Conservation (phyloP, 2,888 invertebrate genomes). For the Caenorhabditis sp. region DNA sequence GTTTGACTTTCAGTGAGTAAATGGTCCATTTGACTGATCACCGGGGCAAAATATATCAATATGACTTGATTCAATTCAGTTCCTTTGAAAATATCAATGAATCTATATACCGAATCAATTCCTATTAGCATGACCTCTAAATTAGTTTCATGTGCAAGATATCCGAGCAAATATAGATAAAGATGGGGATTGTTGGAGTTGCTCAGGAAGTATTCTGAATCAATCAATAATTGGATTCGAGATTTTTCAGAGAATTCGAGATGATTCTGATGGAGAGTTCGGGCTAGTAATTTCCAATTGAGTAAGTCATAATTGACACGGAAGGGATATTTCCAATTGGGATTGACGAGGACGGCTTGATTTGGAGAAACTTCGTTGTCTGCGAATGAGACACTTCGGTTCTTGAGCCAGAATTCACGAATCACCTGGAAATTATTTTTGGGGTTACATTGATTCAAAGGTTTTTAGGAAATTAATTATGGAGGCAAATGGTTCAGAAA, state of each 20-base stretch:
- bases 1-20: conserved; percentile 53
- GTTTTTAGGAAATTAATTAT: too few relatives aligned
- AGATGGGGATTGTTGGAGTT: conserved; percentile 64
- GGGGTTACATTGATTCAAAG: too few relatives aligned
- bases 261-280: conserved; percentile 60
- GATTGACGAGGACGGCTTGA: conserved; percentile 66
- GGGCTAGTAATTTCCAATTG: conserved; percentile 68
- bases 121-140: conserved; percentile 66
- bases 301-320: conserved; percentile 68
- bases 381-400: conserved; percentile 63
- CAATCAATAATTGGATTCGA: conserved; percentile 66
- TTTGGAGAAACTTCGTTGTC: conserved; percentile 63
- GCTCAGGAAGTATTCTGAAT: conserved; percentile 62
- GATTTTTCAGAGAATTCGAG: conserved; percentile 61
- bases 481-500: too few relatives aligned
- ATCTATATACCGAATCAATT: conserved; percentile 62
- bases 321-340: conserved; percentile 68
- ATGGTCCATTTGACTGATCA: conserved; percentile 61
- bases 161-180: conserved; percentile 47
- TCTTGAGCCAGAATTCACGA: conserved; percentile 68
- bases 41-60: conserved; percentile 61
- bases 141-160: conserved; percentile 62
- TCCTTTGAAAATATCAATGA: conserved; percentile 62
- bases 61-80: conserved; percentile 47
- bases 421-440: too few relatives aligned